Conservation (phyloP, 1,140 invertebrate species). For the Sycobia sp. region DNA sequence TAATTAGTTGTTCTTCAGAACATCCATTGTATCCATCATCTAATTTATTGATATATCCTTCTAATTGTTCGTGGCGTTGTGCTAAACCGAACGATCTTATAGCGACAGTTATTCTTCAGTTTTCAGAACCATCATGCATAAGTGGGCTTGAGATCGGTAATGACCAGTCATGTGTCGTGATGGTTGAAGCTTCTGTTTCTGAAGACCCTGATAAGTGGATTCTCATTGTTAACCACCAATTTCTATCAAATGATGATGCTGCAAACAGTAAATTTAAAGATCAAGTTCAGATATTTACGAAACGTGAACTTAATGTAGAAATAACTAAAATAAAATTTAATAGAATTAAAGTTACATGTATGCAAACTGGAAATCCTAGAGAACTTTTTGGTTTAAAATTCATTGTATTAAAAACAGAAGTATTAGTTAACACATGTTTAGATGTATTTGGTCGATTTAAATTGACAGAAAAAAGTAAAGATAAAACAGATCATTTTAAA, state of each 20-base stretch:
- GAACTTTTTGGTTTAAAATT: constrained; percentile 54
- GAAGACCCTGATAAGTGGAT: constrained; percentile 54
- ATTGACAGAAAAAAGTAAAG: constrained; percentile 43
- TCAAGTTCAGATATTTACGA: constrained; percentile 57
- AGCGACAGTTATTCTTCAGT: constrained; percentile 50
- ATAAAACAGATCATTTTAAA: constrained; percentile 44
- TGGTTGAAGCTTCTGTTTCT: constrained; percentile 50
- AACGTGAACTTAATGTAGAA: constrained; percentile 53
- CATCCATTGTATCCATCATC: constrained; percentile 50
- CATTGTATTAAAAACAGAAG: constrained; percentile 51
- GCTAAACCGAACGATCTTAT: constrained; percentile 55
- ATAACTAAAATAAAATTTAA: constrained; percentile 52
- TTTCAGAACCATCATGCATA: constrained; percentile 48
- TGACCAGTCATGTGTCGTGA: constrained; percentile 53
- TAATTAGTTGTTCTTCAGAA: constrained; percentile 56
- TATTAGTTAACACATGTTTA: constrained; percentile 47
- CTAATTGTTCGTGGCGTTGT: constrained; percentile 51
- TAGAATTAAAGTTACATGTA: constrained; percentile 55
- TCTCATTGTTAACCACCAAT: constrained; percentile 53
- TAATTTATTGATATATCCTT: constrained; percentile 49
- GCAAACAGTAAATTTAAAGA: constrained; percentile 52
- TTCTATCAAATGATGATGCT: constrained; percentile 55
- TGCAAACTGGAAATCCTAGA: constrained; percentile 56
- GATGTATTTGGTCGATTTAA: constrained; percentile 57
- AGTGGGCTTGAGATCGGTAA: constrained; percentile 57